Evolutionary conservation across 2,888 invertebrate species (phyloP), one percentile per base, ranked within the genome.

Genomic region (Drosophila anomalata): DNA sequence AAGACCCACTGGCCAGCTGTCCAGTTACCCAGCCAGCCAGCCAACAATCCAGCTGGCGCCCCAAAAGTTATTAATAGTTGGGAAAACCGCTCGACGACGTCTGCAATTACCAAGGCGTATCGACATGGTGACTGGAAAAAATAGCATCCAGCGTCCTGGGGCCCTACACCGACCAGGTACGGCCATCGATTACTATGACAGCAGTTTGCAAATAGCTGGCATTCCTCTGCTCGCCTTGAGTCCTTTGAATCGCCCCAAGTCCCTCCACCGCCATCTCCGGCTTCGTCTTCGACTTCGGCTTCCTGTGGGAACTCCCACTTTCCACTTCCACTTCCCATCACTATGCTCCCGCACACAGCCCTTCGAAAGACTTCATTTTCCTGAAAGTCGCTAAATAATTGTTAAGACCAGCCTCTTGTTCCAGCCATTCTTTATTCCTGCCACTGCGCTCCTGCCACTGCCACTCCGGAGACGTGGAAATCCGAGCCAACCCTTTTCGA

Each of bases 351-450:
- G 22, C n/a, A 36, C 33, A 33, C 33, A 33, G 26, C 24, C 29
- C 26, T 47, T 31, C 44, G 63, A 62, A 48, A 31, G 50, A 62
- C 62, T 50, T 62, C 48, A 62, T 62, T 62, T 62, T 62, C 53
- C 26, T 39, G 53, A 65, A 65, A 53, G 53, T 53, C 36, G 39
- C 52, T 46, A 46, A 53, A 53, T 39, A 53, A 22, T 52, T 52
- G 63, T 47, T 33, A 39, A 41, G 46, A 20, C 52, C 24, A 62
- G 44, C 36, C 24, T 9, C 36, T 26, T 33, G 6, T 39, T 5
- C 9, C 44, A n/a, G 36, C 36, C 36, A 36, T 36, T 36, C n/a
- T 36, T 36, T 36, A 36, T 36, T n/a, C 17, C 41, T 24, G 36
- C 20, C 22, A 12, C 44, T 22, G 26, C n/a, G 9, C 31, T 17